Evolutionary conservation across 2,113 vertebrate species (phyloP), one percentile per base, ranked within the genome.

Genomic region (Cyrtonyx montezumae): DNA sequence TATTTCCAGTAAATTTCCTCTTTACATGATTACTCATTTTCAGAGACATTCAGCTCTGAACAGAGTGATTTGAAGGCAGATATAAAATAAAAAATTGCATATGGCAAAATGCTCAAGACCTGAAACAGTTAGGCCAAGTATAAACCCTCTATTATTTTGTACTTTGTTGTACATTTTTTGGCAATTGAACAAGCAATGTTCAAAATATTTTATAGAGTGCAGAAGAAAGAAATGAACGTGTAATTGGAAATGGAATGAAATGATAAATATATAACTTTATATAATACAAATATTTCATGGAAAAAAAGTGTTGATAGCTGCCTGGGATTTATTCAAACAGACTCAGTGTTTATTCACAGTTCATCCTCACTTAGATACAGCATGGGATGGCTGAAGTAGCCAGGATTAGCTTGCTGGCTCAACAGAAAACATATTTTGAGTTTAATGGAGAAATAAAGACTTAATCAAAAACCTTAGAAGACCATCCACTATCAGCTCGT

Each of bases 1-100:
- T 95, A 91, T 95, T 95, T 95, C 94, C 82, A 90, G 81, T 85
- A 93, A 87, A 96, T 95, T 93, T 96, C 84, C 46, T 87, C 36
- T 82, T 49, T 87, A 87, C 80, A 77, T 66, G 67, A 87, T 89
- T 79, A 87, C 21, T 79, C 40, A 42, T 87, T 89, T 95, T 95
- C 79, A 82, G 71, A 94, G 55, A 91, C 36, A 3, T 79, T 91
- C 58, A 87, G 21, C 21, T 66, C 59, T 84, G 45, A 89, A 82
- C 13, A 69, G 14, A 76, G 40, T 21, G 17, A 89, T 62, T 87
- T 92, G 48, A 89, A 91, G 49, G 66, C 20, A 69, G 36, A 45
- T 13, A 76, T 36, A 69, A 94, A 92, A 91, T n/a, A 17, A 70
- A 82, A 90, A 75, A 71, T 49, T 65, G 25, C 14, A 36, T 18